These are phyloP conservation scores for Diplodus puntazzo DNA, from an alignment of 2,797 vertebrate species.

Conservation along the genomic window DNA sequence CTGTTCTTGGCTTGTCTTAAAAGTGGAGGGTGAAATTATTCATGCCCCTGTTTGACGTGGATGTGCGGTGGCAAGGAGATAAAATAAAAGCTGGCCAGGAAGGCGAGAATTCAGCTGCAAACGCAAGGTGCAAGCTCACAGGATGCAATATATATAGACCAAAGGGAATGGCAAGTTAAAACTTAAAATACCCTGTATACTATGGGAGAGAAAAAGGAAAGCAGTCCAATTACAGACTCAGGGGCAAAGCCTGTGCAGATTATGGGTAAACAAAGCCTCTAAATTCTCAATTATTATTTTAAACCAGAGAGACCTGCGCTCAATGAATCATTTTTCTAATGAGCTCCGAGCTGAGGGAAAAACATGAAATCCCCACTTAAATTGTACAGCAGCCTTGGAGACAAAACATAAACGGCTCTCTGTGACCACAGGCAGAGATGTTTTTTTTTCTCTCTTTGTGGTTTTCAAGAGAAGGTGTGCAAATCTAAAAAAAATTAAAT, in stretches of 20 bases:
- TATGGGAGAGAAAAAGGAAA: constrained; percentile 20
- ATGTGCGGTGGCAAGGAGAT: constrained; percentile 8
- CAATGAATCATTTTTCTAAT: constrained; percentile 67
- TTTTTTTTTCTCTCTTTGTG: constrained; percentile 28
- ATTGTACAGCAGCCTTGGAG: constrained; percentile 54
- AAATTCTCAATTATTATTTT: constrained; percentile 63
- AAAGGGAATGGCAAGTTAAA: neutral
- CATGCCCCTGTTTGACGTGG: constrained; percentile 13
- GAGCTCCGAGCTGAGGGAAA: constrained; percentile 61
- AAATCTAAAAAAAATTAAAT: neutral
- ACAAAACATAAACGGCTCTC: constrained; percentile 58
- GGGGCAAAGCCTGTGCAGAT: constrained; percentile 43
- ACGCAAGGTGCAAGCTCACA: neutral
- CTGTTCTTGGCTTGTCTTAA: constrained; percentile 25
- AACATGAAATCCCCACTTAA: constrained; percentile 53
- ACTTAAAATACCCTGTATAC: neutral
- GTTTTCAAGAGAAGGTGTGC: constrained; percentile 29
- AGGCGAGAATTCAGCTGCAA: neutral
- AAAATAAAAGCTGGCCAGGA: constrained; percentile 5
- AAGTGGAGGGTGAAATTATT: constrained; percentile 32
- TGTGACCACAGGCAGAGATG: constrained; percentile 35
- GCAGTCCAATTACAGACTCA: constrained; percentile 46
- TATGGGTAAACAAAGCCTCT: constrained; percentile 62
- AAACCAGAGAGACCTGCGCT: constrained; percentile 54
- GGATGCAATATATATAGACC: neutral